Evolutionary conservation across 2,888 invertebrate genomes (phyloP), one percentile per base, ranked within the genome.

Genomic region (Rotaria sp.): DNA sequence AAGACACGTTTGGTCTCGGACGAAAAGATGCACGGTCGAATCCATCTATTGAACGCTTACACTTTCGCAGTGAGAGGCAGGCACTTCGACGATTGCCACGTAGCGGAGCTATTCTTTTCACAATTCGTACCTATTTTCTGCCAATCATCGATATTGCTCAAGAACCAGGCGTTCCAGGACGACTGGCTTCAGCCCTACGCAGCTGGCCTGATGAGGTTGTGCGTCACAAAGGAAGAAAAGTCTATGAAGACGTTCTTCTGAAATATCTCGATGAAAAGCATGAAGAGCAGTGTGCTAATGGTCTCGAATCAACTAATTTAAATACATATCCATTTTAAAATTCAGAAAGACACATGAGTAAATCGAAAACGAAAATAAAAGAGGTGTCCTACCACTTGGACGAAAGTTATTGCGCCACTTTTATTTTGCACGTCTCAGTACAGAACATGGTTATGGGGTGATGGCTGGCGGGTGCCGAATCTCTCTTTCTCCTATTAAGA

Each of bases 211-310:
- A 67, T 67, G 67, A 67, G 2, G 67, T 67, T 38, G 30, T 30
- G 38, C 67, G 21, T 4, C 30, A 67, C 13, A 67, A 67, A 35
- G 67, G 67, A 67, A 67, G 30, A 67, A 35, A 35, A 21, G 67
- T 30, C 21, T 67, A 67, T 21, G 67, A 67, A 67, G 67, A 67
- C 21, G 21, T 67, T 18, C 18, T 67, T 38, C 18, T 35, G 8
- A 67, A 67, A 67, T 67, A 67, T 67, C 35, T 67, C 15, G 67
- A 67, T 67, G 67, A 67, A 67, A 67, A 67, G 30, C 67, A 67
- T 67, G 35, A 11, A 67, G 35, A 67, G 18, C 67, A 67, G 15
- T 35, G 35, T 67, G 30, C 35, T 8, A 67, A 67, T 21, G 67
- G 35, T 67, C 30, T 35, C 7, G 21, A 35, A 67, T 18, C 15